Base-by-base conservation (phyloP, 2,797 vertebrate species). In the Aeoliscus strigatus region DNA sequence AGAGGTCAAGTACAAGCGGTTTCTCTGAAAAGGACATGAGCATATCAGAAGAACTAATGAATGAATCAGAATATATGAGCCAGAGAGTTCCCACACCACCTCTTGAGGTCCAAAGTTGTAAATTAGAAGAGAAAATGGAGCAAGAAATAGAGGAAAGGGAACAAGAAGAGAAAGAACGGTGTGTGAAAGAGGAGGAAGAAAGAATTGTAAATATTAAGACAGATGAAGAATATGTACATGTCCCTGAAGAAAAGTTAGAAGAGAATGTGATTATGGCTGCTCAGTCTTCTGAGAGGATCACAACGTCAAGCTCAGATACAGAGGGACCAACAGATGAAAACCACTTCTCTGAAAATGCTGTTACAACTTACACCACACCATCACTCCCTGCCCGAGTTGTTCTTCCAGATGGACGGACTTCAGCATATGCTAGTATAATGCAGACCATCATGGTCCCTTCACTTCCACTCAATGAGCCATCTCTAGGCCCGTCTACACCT, bases 361-460 rank as follows among this genome's bases (percentile, higher is more conserved):
- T 70, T 15, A 59, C 82, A 27, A 53, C 79, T 3, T 75, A 66
- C 46, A 49, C 66, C 16, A 42, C 81, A 14, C 74, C 84, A 7
- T 67, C 81, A 1, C 56, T 56, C 43, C 64, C 86, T 27, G 21
- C 80, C 23, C 67, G 56, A 43, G 85, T 86, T n/a, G 77, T 87
- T 61, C 85, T 90, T 49, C 84, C 89, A 38, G 86, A 89, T 68
- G 88, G 88, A 41, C 80, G 88, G 14, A 85, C 52, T 0, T 94
- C 93, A 50, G 90, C 93, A 13, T 98, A 98, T 10, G 93, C 95
- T 18, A 91, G 91, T 60, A 93, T 94, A 54, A 94, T 97, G 84
- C 92, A 94, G 79, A 90, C 90, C 11, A 92, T 98, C 39, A 90
- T 90, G 79, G 84, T 91, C 15, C 53, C 78, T 1, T 41, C 63